phyloP scores from a whole-genome alignment of 2,797 vertebrate species.

The Leptodactylus fallax region DNA sequence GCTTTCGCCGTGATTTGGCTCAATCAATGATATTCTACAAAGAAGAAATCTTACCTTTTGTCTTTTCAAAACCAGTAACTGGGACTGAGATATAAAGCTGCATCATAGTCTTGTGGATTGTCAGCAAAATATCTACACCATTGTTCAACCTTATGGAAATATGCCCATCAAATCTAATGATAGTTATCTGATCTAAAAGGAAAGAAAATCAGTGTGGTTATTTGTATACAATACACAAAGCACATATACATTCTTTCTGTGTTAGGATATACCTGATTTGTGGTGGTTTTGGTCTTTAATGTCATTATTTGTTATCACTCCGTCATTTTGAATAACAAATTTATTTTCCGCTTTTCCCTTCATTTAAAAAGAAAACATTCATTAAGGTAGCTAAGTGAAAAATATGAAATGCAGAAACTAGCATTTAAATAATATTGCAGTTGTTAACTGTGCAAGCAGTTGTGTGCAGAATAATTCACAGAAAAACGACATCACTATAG shows the following conservation, averaged over 20 bases:
- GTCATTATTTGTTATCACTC: conserved; percentile 65
- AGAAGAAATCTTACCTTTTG: conserved; percentile 65
- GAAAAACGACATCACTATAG: too few relatives aligned
- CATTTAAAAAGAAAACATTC: background rate
- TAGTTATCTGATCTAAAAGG: conserved; percentile 66
- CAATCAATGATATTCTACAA: too few relatives aligned
- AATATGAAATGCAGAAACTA: background rate
- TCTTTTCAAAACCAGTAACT: conserved; percentile 64
- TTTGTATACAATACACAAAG: background rate
- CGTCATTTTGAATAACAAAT: conserved; percentile 67
- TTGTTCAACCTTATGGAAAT: conserved; percentile 63
- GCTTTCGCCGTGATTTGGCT: too few relatives aligned
- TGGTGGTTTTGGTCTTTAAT: conserved; percentile 62
- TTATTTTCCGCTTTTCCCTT: conserved; percentile 60
- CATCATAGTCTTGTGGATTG: conserved; percentile 59
- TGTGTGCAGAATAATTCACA: background rate
- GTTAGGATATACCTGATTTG: conserved; percentile 65
- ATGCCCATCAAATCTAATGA: conserved; percentile 64
- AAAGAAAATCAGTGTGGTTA: background rate
- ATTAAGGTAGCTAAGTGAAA: too few relatives aligned
- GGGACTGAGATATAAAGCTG: conserved; percentile 70
- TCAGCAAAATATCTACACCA: conserved; percentile 66
- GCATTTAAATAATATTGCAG: background rate
- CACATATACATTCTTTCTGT: conserved; percentile 9
- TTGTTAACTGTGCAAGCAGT: background rate